phyloP scores from a whole-genome alignment of 2,797 vertebrate species.

The Typhlichthys subterraneus region DNA sequence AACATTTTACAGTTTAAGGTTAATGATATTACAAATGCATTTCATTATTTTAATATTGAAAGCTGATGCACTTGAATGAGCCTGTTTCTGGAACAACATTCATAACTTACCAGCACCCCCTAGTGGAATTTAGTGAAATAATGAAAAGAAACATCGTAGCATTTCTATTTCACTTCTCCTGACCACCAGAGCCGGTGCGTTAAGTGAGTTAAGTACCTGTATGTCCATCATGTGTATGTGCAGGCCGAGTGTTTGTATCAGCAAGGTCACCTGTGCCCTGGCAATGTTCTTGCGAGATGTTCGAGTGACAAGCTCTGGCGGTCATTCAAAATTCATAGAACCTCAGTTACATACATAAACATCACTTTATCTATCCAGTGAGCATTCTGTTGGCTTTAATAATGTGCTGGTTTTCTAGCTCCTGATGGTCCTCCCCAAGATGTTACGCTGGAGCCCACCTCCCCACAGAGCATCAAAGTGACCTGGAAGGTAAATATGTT shows the following conservation, averaged over 20 bases:
- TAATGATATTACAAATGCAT: constrained; percentile 36
- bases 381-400: constrained; percentile 23
- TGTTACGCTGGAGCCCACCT: constrained; percentile 91
- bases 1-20: constrained; percentile 42
- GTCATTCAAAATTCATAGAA: too few species aligned
- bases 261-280: too few species aligned
- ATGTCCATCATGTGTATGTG: too few species aligned
- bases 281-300: too few species aligned
- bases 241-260: too few species aligned
- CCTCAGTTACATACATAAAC: too few species aligned
- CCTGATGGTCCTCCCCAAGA: constrained; percentile 96
- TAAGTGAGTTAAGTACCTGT: too few species aligned
- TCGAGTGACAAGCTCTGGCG: too few species aligned
- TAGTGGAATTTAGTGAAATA: constrained; percentile 31
- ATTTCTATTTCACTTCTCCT: constrained; percentile 3
- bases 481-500: constrained; percentile 91
- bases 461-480: constrained; percentile 97
- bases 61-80: constrained; percentile 8
- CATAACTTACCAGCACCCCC: constrained; percentile 56
- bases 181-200: too few species aligned
- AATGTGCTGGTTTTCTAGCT: constrained; percentile 74
- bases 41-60: constrained; percentile 31
- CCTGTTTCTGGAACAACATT: neutral
- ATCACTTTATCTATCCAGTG: neutral
- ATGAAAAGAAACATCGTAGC: neutral